Evolutionary conservation across 2,888 invertebrate species (phyloP).

Genomic region (Drosophila monieri): DNA sequence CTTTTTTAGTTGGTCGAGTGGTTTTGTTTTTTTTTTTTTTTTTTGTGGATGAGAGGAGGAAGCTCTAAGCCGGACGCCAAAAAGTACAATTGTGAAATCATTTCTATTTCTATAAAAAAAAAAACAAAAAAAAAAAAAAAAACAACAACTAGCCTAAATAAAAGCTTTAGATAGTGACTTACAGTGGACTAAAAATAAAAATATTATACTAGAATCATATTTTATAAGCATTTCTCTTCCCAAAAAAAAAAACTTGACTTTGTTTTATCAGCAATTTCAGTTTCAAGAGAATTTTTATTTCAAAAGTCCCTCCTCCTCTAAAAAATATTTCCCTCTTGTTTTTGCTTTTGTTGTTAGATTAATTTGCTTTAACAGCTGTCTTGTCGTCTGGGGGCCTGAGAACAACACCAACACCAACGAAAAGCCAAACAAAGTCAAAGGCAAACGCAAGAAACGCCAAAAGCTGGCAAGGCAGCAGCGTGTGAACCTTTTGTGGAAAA

Average conservation of each 20-base stretch:
- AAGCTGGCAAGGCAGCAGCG: slow-evolving; percentile 48
- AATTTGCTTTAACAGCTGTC: slow-evolving; percentile 50
- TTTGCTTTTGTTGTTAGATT: slow-evolving; percentile 35
- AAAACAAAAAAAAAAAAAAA: slow-evolving; percentile 58
- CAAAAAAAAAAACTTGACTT: slow-evolving; percentile 22
- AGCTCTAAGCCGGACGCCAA: slow-evolving; percentile 44
- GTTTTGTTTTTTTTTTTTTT: slow-evolving; percentile 8
- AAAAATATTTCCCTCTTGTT: slow-evolving; percentile 21
- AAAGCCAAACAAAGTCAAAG: slow-evolving; percentile 41
- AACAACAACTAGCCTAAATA: slow-evolving; percentile 43
- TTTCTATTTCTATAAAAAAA: slow-evolving; percentile 72
- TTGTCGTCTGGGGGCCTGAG: slow-evolving; percentile 33
- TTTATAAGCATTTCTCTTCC: no score
- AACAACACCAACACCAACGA: slow-evolving; percentile 9
- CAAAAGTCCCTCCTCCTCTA: slow-evolving; percentile 34
- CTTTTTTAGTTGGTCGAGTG: slow-evolving; percentile 10
- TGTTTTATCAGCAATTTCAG: slow-evolving; percentile 63
- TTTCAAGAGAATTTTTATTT: slow-evolving; percentile 49
- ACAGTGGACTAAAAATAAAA: background rate
- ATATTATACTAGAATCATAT: no score
- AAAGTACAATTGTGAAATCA: slow-evolving; percentile 73
- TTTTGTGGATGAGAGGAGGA: slow-evolving; percentile 9
- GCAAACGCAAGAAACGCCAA: slow-evolving; percentile 29
- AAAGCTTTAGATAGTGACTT: slow-evolving; percentile 5
- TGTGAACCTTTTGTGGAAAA: slow-evolving; percentile 57